Conservation (phyloP, 2,888 invertebrate species). For the Luperina nickerlii region DNA sequence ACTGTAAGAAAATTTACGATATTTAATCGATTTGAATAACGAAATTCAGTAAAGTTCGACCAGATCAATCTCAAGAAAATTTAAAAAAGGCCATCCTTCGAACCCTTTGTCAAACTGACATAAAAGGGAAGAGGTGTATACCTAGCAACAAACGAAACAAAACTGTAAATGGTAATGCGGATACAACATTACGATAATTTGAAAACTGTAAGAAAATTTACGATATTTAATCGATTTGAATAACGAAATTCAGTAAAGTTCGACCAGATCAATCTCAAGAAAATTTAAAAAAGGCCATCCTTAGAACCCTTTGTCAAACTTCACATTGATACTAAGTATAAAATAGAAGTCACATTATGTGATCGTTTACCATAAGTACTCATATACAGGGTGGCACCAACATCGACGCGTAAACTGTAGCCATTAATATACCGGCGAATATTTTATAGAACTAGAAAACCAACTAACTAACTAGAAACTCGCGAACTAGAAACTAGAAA, state of each 20-base stretch:
- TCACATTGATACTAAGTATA: not conserved
- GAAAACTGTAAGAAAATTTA: not conserved
- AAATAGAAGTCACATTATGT: not conserved
- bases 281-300: not conserved
- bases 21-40: not conserved
- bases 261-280: not conserved
- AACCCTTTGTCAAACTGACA: too few species aligned
- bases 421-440: too few species aligned
- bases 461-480: too few species aligned
- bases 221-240: too few species aligned
- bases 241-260: not conserved
- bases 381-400: not conserved
- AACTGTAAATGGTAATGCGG: not conserved
- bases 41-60: not conserved
- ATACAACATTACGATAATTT: not conserved
- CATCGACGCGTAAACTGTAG: too few species aligned
- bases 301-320: constrained; percentile 12
- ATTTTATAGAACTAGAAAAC: too few species aligned
- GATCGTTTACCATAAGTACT: not conserved
- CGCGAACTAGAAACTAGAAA: too few species aligned
- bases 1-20: not conserved
- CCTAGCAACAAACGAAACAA: not conserved
- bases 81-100: too few species aligned
- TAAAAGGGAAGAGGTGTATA: too few species aligned
- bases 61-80: too few species aligned